Evolutionary conservation across 2,888 invertebrate species (phyloP), one percentile per base, ranked within the genome.

Genomic region (Trichopoda pennipes): DNA sequence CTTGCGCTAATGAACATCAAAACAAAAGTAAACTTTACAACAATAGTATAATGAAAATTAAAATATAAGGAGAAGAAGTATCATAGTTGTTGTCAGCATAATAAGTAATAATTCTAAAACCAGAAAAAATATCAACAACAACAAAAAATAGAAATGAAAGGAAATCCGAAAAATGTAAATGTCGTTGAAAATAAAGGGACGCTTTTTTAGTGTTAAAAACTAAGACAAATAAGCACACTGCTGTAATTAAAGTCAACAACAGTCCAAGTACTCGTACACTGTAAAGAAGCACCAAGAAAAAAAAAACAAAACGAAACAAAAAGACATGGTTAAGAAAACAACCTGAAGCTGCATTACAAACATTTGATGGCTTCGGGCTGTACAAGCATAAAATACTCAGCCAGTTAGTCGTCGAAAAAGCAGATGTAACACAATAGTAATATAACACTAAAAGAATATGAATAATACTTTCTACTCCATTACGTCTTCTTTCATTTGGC

Each of bases 161-260:
- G 81, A 84, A 79, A 80, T 84, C 78, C 84, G 84, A 69, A 81
- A 79, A 82, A 81, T 81, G 84, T 81, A 81, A 81, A 81, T 84
- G 78, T 69, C 35, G 81, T 69, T 84, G 84, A 84, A 72, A 61
- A 78, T 74, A 78, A 82, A 82, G 70, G 58, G 64, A 81, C 70
- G 55, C 44, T 76, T 61, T 73, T 28, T 72, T 64, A 72, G 64
- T 49, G 64, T 47, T 61, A 47, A 68, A 60, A 42, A 75, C 58
- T 21, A 79, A 68, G 55, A 61, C 49, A 70, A 69, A 58, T 42
- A 78, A 49, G 56, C 47, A 74, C 32, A 51, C 56, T 44, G 55
- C 23, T 72, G 35, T 61, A 63, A 61, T 68, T 32, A 51, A 63
- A 72, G 28, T 47, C 51, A 44, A 68, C 55, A 66, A n/a, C 61